Percentiles rank a stretch among this genome's conserved stretches.
Evolutionary conservation across 2,113 vertebrate genomes (phyloP).

Genomic region (Cnemophilus loriae): DNA sequence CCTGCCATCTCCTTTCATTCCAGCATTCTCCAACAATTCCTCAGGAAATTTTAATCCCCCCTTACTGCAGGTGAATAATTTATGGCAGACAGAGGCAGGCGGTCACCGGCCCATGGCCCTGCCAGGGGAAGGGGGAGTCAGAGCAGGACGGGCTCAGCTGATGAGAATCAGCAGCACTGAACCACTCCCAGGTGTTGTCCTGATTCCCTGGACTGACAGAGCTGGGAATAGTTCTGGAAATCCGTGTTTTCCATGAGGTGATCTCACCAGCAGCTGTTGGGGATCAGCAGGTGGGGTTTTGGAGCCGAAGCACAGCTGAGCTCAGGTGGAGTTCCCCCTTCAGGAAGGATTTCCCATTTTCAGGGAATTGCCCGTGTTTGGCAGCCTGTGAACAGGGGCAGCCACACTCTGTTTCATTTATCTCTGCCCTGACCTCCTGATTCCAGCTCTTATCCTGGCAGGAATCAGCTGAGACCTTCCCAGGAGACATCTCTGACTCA

Average conservation of each 20-base stretch:
- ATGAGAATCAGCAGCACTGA: not conserved
- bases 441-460: not conserved
- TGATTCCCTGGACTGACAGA: not conserved
- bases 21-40: not conserved
- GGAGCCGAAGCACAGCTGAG: not conserved
- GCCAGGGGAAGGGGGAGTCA: not conserved
- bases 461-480: not conserved
- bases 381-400: not conserved
- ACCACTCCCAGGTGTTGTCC: fast-evolving
- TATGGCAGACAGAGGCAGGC: not conserved
- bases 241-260: fast-evolving
- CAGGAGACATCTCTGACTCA: not conserved
- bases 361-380: not conserved
- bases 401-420: not conserved
- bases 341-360: not conserved
- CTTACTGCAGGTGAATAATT: slow-evolving; percentile 32
- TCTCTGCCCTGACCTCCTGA: not conserved
- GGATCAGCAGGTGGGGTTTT: not conserved
- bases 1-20: not conserved
- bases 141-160: not conserved
- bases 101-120: not conserved
- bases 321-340: not conserved
- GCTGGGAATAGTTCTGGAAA: too few species aligned
- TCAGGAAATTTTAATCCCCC: slow-evolving; percentile 35
- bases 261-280: not conserved